These are phyloP conservation scores for Entomyzon cyanotis DNA, from an alignment of 2,113 vertebrate genomes.

Conservation along the genomic window DNA sequence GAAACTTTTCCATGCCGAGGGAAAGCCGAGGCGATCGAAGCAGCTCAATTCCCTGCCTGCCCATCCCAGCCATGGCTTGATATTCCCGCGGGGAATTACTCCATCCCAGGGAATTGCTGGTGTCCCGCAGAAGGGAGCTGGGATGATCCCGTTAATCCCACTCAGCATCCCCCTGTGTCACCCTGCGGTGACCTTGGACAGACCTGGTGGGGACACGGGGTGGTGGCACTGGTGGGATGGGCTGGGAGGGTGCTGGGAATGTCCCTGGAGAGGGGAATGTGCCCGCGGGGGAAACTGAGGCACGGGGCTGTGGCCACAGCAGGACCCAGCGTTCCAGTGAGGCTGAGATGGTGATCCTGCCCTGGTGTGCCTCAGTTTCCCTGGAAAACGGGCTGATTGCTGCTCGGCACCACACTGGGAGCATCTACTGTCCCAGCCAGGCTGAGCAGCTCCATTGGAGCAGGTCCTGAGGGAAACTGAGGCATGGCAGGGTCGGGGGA, in stretches of 20 bases:
- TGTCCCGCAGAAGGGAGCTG: neutral
- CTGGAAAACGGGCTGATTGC: neutral
- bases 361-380: neutral
- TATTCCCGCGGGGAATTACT: rapidly evolving
- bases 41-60: neutral
- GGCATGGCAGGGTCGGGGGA: neutral
- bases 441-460: neutral
- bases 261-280: neutral
- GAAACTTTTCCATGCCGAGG: neutral
- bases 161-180: neutral
- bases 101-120: neutral
- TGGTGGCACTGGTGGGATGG: neutral
- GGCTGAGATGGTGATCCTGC: neutral
- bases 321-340: rapidly evolving
- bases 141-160: rapidly evolving
- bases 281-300: neutral
- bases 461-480: neutral
- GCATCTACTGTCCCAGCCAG: neutral
- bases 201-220: neutral
- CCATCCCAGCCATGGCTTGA: rapidly evolving
- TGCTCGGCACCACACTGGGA: rapidly evolving
- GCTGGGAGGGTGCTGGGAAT: neutral
- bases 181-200: neutral
- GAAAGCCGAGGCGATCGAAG: neutral
- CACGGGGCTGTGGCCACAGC: rapidly evolving